Conservation (phyloP, 2,113 vertebrate species). For the Myodes glareolus region DNA sequence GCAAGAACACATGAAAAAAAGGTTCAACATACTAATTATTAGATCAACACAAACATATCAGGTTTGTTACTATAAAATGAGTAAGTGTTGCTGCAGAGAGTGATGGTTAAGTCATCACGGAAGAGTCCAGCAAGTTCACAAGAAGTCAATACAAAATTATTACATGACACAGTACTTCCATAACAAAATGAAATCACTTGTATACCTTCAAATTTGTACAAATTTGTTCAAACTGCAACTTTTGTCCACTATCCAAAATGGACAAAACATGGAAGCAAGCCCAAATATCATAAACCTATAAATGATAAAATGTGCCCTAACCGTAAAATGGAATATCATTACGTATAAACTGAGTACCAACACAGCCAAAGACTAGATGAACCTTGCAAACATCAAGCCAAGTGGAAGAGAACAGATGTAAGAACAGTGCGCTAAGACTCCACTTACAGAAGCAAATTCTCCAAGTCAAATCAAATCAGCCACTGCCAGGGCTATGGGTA, state of each 20-base stretch:
- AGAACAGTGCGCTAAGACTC: neutral
- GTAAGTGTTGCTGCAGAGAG: neutral
- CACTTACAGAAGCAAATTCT: neutral
- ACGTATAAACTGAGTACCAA: neutral
- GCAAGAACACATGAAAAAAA: neutral
- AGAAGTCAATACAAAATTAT: neutral
- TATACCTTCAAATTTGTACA: neutral
- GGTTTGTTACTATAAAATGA: neutral
- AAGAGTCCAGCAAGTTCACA: neutral
- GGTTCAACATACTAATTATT: neutral
- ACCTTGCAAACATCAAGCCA: neutral
- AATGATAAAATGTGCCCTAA: neutral
- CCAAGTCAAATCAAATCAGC: neutral
- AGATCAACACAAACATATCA: neutral
- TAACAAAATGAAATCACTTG: conserved; percentile 5
- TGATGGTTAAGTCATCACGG: neutral
- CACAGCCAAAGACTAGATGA: neutral
- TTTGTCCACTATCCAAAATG: neutral
- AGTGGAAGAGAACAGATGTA: neutral
- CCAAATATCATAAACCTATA: neutral
- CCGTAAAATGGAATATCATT: neutral
- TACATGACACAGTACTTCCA: neutral
- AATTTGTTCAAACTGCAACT: neutral
- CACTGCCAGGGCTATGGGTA: neutral
- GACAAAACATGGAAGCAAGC: neutral